Base-by-base conservation (phyloP, 2,113 vertebrate genomes). In the Ceratotherium simum region DNA sequence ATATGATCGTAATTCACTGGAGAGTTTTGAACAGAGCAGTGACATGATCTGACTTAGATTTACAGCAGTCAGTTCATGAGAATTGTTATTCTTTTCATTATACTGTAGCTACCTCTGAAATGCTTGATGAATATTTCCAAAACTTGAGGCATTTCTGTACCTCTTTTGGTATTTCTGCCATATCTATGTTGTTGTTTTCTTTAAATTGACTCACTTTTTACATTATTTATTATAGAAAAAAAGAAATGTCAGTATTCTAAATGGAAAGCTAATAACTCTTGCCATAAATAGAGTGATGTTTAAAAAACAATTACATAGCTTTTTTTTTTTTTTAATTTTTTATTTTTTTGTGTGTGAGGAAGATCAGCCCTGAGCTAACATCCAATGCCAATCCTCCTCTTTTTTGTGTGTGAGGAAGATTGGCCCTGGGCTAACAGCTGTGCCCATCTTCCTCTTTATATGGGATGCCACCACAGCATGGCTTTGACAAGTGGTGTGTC, bases 221-320 rank as follows among this genome's bases (percentile, higher is more conserved):
- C 29, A 79, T 78, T 56, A 10, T 27, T 65, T 54, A 76, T 78
- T 48, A 62, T 65, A 42, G 42, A 64, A 65, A 76, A 39, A 76
- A 33, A 88, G 7, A 54, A 85, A 36, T n/a, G n/a, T 21, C 48
- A 58, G 27, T 86, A 79, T 78, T 93, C 48, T 67, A 69, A 76
- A 27, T 86, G 82, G 23, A 58, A 93, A 87, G 79, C 48, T 65
- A 85, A n/a, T 76, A 93, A 65, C 20, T 83, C 58, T 87, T 93
- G 25, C 60, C 48, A 54, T 54, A 80, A 91, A 39, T 67, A 69
- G 46, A 86, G 82, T 78, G 58, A 48, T 78, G 29, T 54, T 54
- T 72, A 51, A 86, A 51, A 29, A 58, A 69, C 48, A 51, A 29
- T 16, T 21, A 79, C 27, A 39, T 23, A 64, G 79, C 42, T 60